phyloP scores from a whole-genome alignment of 2,113 vertebrate species.

The Motacilla alba region DNA sequence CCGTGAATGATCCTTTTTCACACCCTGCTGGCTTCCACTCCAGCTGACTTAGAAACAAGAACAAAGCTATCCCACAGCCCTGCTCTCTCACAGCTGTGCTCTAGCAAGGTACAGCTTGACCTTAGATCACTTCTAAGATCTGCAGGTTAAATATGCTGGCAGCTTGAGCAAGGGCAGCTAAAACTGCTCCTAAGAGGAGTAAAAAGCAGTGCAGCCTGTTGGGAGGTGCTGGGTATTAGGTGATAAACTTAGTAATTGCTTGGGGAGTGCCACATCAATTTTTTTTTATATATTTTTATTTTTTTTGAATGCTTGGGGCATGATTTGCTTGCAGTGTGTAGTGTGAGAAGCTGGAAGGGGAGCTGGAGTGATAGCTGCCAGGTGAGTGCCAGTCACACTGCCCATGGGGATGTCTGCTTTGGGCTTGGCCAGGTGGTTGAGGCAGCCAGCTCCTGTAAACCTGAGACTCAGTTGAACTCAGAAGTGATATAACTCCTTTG shows the following conservation, averaged over 20 bases:
- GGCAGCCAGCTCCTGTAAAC: not conserved
- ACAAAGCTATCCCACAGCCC: not conserved
- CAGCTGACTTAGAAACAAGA: constrained; percentile 8
- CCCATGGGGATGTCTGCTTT: not conserved
- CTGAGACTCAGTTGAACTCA: not conserved
- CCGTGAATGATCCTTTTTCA: constrained; percentile 12
- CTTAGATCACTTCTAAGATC: not conserved
- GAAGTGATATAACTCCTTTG: not conserved
- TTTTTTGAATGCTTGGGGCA: not conserved
- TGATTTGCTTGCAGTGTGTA: not conserved
- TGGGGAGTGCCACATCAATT: not conserved
- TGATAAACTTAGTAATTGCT: not conserved
- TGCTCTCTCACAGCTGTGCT: not conserved
- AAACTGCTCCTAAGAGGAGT: not conserved
- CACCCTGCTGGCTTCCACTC: not conserved
- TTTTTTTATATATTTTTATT: not conserved
- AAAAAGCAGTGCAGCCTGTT: not conserved
- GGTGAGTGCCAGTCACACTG: rapidly evolving
- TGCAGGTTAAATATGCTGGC: not conserved
- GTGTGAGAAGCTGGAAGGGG: not conserved
- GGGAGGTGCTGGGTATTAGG: not conserved
- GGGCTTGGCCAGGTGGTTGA: not conserved
- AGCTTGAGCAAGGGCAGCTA: not conserved
- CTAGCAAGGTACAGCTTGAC: not conserved
- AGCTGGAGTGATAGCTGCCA: not conserved